Conservation (phyloP, 2,888 invertebrate species). For the Caenorhabditis afra region DNA sequence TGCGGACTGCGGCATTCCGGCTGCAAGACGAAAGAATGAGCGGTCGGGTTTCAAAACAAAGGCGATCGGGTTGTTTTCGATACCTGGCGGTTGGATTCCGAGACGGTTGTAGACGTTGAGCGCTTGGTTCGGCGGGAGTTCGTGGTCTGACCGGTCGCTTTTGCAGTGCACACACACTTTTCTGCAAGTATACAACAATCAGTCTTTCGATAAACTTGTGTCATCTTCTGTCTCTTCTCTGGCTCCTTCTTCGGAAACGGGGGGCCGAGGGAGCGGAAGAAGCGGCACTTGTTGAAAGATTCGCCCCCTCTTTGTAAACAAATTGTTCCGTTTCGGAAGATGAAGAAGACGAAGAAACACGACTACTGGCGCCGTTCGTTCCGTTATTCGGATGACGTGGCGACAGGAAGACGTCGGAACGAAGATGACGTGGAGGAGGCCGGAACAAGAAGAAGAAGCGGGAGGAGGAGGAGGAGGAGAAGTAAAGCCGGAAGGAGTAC, state of each 20-base stretch:
- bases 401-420: too few relatives aligned
- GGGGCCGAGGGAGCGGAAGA: background rate
- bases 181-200: constrained; percentile 60
- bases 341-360: background rate
- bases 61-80: background rate
- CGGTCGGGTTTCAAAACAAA: constrained; percentile 16
- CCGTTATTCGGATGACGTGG: too few relatives aligned
- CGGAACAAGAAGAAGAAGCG: background rate
- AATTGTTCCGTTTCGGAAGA: constrained; percentile 2
- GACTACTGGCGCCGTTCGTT: constrained; percentile 2
- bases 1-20: constrained; percentile 70
- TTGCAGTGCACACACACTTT: constrained; percentile 80
- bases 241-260: constrained; percentile 2
- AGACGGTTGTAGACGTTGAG: constrained; percentile 78
- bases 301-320: constrained; percentile 28
- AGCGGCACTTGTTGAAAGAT: constrained; percentile 25
- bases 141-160: constrained; percentile 78
- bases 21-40: constrained; percentile 57
- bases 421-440: too few relatives aligned
- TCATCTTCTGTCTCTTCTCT: background rate
- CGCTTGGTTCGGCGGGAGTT: constrained; percentile 75
- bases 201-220: constrained; percentile 12
- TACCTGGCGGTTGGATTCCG: constrained; percentile 77
- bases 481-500: constrained; percentile 13
- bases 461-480: constrained; percentile 15